These are phyloP conservation scores for Darevskia nairensis DNA, from an alignment of 2,797 vertebrate genomes.

Conservation along the genomic window DNA sequence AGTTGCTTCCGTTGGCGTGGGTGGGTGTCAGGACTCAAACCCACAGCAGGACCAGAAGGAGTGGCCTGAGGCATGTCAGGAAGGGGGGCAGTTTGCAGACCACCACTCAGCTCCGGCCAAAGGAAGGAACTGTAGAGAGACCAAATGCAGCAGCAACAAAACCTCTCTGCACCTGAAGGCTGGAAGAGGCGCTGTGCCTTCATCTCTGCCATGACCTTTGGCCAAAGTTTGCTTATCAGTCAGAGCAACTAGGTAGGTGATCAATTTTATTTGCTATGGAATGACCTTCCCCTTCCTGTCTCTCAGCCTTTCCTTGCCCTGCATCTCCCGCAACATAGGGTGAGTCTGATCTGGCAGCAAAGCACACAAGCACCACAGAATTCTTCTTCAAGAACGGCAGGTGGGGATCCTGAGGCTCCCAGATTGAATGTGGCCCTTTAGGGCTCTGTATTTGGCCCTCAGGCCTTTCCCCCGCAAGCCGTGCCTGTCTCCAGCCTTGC, in stretches of 20 bases:
- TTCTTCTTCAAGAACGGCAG: neutral
- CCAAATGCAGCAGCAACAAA: neutral
- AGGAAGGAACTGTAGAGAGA: neutral
- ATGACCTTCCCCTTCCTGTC: neutral
- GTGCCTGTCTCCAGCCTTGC: too few relatives aligned
- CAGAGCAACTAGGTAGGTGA: neutral
- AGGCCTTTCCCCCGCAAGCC: too few relatives aligned
- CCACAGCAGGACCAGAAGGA: neutral
- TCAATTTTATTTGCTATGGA: neutral
- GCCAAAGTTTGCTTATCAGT: neutral
- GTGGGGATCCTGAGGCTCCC: too few relatives aligned
- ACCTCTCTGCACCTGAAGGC: too few relatives aligned
- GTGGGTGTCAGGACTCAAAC: neutral
- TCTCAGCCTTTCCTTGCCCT: neutral
- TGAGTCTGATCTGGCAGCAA: neutral
- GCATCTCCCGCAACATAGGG: neutral
- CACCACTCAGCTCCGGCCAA: too few relatives aligned
- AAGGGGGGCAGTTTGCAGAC: neutral
- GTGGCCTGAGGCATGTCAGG: neutral
- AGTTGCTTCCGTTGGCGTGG: neutral
- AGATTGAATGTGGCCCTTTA: too few relatives aligned
- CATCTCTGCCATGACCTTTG: neutral
- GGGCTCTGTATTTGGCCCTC: too few relatives aligned
- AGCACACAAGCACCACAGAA: neutral
- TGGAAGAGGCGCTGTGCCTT: neutral